Evolutionary conservation across 2,888 invertebrate genomes (phyloP).

Genomic region (Spatulosminthurus flaviceps): DNA sequence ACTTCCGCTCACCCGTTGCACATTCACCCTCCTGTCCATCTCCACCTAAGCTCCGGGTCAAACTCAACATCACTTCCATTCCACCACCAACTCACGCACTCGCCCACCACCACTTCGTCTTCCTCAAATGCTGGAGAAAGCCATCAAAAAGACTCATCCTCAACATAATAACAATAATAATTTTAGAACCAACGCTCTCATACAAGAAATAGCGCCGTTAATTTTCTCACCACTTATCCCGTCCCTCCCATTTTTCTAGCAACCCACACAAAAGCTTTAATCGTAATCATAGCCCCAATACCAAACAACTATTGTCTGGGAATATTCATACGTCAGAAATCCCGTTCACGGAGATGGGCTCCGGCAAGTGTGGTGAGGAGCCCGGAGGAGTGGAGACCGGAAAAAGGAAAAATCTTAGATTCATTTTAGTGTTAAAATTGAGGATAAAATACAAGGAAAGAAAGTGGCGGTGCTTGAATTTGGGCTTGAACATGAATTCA

Average conservation of each 20-base stretch:
- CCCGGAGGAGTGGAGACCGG: too few relatives aligned
- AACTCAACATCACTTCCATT: not conserved
- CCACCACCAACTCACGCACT: not conserved
- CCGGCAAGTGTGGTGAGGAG: too few relatives aligned
- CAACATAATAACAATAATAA: too few relatives aligned
- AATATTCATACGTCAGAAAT: too few relatives aligned
- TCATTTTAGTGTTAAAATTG: not conserved
- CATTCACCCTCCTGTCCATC: constrained; percentile 35
- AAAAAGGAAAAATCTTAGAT: not conserved
- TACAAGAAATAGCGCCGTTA: too few relatives aligned
- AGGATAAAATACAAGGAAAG: not conserved
- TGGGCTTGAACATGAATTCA: constrained; percentile 36
- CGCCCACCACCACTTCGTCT: not conserved
- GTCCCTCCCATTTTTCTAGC: too few relatives aligned
- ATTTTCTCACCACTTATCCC: too few relatives aligned
- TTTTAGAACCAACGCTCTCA: too few relatives aligned
- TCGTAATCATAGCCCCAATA: too few relatives aligned
- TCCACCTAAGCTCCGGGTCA: not conserved
- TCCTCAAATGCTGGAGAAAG: not conserved
- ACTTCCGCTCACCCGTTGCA: constrained; percentile 49
- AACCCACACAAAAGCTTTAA: too few relatives aligned
- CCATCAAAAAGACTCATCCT: not conserved
- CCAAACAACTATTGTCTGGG: too few relatives aligned
- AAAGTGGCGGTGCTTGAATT: not conserved
- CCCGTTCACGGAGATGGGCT: too few relatives aligned